Evolutionary conservation across 2,888 invertebrate species (phyloP), one percentile per base, ranked within the genome.

Genomic region (Ectemnius continuus): DNA sequence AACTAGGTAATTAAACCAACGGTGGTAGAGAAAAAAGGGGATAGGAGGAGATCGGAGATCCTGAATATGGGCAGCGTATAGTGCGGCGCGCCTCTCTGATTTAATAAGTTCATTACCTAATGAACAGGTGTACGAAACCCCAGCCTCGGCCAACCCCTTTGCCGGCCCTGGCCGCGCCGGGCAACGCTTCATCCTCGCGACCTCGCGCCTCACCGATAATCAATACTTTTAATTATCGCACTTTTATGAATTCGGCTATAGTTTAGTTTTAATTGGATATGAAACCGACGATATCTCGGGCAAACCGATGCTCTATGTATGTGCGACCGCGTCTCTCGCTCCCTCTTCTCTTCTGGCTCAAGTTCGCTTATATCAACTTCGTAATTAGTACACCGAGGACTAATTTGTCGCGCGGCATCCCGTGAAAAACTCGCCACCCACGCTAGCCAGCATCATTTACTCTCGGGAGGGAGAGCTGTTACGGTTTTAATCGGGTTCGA

Each of bases 21-120:
- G 76, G 74, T 67, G 71, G 76, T 73, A 65, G 73, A 23, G 2
- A 23, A 23, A 23, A 23, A 23, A 23, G 23, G 23, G 2, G 23
- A 23, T 3, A 23, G 23, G 23, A 62, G 59, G 67, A 57, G 70
- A 56, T 70, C 63, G 71, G 65, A 76, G 74, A 67, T 68, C 63
- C 67, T 45, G 71, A 75, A 71, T 77, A 78, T 80, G 78, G 81
- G 80, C 23, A 23, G 23, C 23, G 23, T 23, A 73, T 69, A 75
- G 64, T 3, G 71, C 65, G 75, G 71, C 73, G 75, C 79, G 75
- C 83, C 79, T 81, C 85, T 81, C 84, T 87, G 88, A 89, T 89
- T 89, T 89, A 89, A 89, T 89, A 89, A 89, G 87, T 89, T 89
- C 88, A 88, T 88, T 89, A 89, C 86, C 85, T 89, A 89, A 89